Evolutionary conservation across 2,888 invertebrate species (phyloP), one percentile per base, ranked within the genome.

Genomic region (Stenichneumon culpator): DNA sequence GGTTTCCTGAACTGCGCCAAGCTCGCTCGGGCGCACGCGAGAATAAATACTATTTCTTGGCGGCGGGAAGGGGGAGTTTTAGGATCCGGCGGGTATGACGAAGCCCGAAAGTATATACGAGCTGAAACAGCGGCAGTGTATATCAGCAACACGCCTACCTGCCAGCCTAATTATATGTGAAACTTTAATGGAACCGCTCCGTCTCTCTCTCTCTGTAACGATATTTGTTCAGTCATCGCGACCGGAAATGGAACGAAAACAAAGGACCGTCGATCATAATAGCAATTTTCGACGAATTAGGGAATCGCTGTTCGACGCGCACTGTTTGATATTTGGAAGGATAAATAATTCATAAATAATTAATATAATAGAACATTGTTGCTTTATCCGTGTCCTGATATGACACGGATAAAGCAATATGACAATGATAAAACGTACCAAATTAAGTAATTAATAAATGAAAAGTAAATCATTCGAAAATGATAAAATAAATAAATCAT

Each of bases 11-110:
- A 85, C 82, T 85, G 79, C 79, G 72, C 60, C 70, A 70, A 81
- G 78, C 82, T 82, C 79, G 82, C 75, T 68, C 74, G 63, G 52
- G 72, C 85, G 74, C 87, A 86, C 87, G 86, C 87, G 80, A 86
- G 80, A 79, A 82, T 80, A 84, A 87, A 87, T 87, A 82, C 79
- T 74, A 79, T 84, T 84, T 44, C 65, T 39, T 28, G 52, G 50
- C 28, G 25, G 32, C 11, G 63, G 65, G 50, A 52, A 32, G 50
- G 52, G 39, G 36, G 75, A 75, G 36, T 67, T 65, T 75, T 11
- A 16, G 60, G 60, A 60, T 60, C 25, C 60, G 28, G 3, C 25
- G 25, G 28, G 14, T 28, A 60, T 60, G 39, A 9, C 39, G 39
- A 39, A 39, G 11, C 39, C 39, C 39, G 9, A 36, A 6, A 39